Base-by-base conservation (phyloP, 2,888 invertebrate genomes). In the Cerceris rybyensis region DNA sequence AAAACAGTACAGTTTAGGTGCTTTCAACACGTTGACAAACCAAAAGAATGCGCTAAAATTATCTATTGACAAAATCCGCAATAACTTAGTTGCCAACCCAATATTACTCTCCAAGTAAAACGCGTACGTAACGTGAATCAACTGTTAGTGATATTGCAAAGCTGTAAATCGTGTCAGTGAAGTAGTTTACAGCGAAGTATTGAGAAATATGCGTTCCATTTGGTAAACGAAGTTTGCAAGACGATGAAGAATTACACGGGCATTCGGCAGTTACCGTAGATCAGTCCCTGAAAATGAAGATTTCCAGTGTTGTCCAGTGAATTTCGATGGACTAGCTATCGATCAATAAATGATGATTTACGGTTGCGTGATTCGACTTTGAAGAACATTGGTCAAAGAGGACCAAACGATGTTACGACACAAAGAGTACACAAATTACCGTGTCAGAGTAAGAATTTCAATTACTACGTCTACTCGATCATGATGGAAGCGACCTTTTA, bases 361-460 rank as follows among this genome's bases (percentile, higher is more conserved):
- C 76, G 73, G 78, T 78, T 28, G 70, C 64, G 58, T 39, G 72
- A 60, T 16, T 61, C 59, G 63, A 71, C 79, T 85, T 83, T 83
- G 85, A 83, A 70, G 75, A 78, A 75, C 60, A 54, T 49, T 77
- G 77, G 73, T 85, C 81, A 85, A 85, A 83, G 79, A 52, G 71
- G 16, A 59, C n/a, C 55, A 52, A 64, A 43, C 70, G 71, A 60
- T 64, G 42, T 43, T 13, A 55, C 66, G 65, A 52, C 50, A 78
- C 83, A 83, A 80, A 81, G 85, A 73, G 69, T 39, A 50, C 70
- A 72, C 74, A 71, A 80, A 81, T 83, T 83, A 84, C 70, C 64
- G 69, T 43, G 73, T 70, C 74, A 70, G 68, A 74, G 82, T 82
- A 85, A 84, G 83, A 85, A 84, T 84, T 84, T 81, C 83, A 84